These are phyloP conservation scores for Mesochorus sp. DNA, from an alignment of 2,888 invertebrate genomes.

Conservation along the genomic window DNA sequence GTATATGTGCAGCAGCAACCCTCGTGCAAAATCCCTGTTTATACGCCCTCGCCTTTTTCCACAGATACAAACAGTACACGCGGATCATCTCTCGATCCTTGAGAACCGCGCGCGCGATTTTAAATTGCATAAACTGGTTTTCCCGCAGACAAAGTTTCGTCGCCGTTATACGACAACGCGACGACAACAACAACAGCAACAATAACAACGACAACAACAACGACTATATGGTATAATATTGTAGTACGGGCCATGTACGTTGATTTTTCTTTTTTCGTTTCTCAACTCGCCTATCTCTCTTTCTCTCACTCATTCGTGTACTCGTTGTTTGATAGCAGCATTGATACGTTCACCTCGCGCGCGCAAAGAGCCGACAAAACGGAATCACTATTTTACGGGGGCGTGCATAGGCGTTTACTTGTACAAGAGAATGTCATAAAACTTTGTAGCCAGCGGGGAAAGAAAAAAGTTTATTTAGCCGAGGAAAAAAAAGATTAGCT, in stretches of 20 bases:
- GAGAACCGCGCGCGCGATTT: slow-evolving; percentile 18
- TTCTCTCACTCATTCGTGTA: slow-evolving; percentile 1
- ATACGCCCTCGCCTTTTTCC: slow-evolving; percentile 43
- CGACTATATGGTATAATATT: slow-evolving; percentile 1
- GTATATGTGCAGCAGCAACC: no score
- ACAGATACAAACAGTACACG: slow-evolving; percentile 35
- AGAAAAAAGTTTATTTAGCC: neutral
- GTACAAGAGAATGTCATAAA: neutral
- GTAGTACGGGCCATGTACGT: slow-evolving; percentile 7
- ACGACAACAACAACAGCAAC: neutral
- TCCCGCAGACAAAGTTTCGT: slow-evolving; percentile 33
- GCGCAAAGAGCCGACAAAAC: slow-evolving; percentile 36
- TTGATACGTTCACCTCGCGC: no score
- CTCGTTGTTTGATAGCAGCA: slow-evolving; percentile 31
- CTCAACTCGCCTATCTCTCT: neutral
- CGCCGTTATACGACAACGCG: slow-evolving; percentile 31
- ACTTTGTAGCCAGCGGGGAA: neutral
- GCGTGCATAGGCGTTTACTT: neutral
- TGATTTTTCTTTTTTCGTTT: neutral
- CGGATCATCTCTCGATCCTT: slow-evolving; percentile 4
- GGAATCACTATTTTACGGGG: slow-evolving; percentile 22
- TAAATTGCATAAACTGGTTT: slow-evolving; percentile 57
- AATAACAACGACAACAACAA: neutral
- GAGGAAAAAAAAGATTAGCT: neutral
- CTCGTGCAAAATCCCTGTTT: slow-evolving; percentile 27